These are phyloP conservation scores for Anadara kagoshimensis DNA, from an alignment of 1,140 invertebrate species.

Conservation along the genomic window DNA sequence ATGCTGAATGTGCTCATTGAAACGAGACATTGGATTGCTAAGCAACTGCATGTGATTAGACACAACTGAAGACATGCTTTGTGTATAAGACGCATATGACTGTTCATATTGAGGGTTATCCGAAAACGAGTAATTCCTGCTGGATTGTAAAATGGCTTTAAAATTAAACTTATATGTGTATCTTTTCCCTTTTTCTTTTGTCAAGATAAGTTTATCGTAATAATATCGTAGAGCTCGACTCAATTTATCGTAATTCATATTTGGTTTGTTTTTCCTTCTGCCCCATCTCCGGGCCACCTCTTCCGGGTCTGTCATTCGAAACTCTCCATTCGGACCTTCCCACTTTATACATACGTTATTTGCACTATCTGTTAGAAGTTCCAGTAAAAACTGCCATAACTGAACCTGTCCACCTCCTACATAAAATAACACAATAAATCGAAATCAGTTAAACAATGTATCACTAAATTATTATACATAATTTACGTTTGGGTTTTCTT, in stretches of 20 bases:
- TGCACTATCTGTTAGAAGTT: slow-evolving; percentile 88
- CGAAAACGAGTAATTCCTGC: too few species aligned
- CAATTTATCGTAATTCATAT: slow-evolving; percentile 99
- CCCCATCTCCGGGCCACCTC: slow-evolving; percentile 98
- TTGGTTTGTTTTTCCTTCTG: slow-evolving; percentile 97
- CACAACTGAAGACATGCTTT: too few species aligned
- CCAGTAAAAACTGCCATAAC: slow-evolving; percentile 98
- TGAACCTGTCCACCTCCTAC: slow-evolving; percentile 96
- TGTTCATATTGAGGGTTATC: too few species aligned
- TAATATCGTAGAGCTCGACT: slow-evolving; percentile 94
- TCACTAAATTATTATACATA: not conserved
- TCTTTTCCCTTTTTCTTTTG: slow-evolving; percentile 83
- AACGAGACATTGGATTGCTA: too few species aligned
- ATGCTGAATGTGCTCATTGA: too few species aligned
- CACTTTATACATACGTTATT: slow-evolving; percentile 93
- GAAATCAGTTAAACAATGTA: not conserved
- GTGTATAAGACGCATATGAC: too few species aligned
- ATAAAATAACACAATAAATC: not conserved
- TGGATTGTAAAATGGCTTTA: slow-evolving; percentile 75
- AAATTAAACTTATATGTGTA: slow-evolving; percentile 99
- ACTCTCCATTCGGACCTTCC: slow-evolving; percentile 96
- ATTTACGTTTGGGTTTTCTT: not conserved
- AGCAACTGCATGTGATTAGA: too few species aligned
- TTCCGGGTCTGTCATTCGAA: slow-evolving; percentile 97
- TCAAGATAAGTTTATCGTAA: slow-evolving; percentile 80